These are phyloP conservation scores for Parascotia fuliginaria DNA, from an alignment of 2,888 invertebrate species.

Conservation along the genomic window DNA sequence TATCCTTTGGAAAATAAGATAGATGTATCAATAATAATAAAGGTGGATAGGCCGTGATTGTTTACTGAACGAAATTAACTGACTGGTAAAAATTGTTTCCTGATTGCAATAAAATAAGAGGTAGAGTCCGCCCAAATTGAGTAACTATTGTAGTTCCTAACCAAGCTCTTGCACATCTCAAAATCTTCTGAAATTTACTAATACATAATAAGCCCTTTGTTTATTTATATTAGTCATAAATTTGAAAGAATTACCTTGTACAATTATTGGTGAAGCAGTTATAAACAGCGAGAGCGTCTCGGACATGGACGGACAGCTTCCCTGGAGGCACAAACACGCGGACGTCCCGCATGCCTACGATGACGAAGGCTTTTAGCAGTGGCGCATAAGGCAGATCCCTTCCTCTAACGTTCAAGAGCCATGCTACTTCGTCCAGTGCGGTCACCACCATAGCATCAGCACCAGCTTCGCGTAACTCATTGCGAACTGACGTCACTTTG, in stretches of 20 bases:
- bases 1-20: too few relatives aligned
- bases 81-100: too few relatives aligned
- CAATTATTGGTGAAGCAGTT: conserved; percentile 87
- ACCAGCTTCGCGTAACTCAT: conserved; percentile 85
- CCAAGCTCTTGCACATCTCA: too few relatives aligned
- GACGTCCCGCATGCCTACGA: conserved; percentile 88
- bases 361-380: conserved; percentile 90
- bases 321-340: conserved; percentile 89
- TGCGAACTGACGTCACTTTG: conserved; percentile 89
- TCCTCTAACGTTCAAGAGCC: conserved; percentile 95
- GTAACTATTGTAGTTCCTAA: too few relatives aligned
- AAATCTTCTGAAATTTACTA: too few relatives aligned
- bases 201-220: too few relatives aligned
- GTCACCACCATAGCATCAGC: conserved; percentile 94
- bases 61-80: too few relatives aligned
- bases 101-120: too few relatives aligned
- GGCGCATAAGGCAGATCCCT: conserved; percentile 93
- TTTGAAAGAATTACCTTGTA: conserved; percentile 59
- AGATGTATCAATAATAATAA: too few relatives aligned
- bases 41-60: too few relatives aligned
- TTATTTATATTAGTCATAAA: too few relatives aligned
- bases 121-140: too few relatives aligned
- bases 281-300: conserved; percentile 82
- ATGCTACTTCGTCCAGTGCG: conserved; percentile 93
- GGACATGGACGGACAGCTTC: conserved; percentile 86